Evolutionary conservation across 1,140 invertebrate species (phyloP).

Genomic region (Octopus sinensis): DNA sequence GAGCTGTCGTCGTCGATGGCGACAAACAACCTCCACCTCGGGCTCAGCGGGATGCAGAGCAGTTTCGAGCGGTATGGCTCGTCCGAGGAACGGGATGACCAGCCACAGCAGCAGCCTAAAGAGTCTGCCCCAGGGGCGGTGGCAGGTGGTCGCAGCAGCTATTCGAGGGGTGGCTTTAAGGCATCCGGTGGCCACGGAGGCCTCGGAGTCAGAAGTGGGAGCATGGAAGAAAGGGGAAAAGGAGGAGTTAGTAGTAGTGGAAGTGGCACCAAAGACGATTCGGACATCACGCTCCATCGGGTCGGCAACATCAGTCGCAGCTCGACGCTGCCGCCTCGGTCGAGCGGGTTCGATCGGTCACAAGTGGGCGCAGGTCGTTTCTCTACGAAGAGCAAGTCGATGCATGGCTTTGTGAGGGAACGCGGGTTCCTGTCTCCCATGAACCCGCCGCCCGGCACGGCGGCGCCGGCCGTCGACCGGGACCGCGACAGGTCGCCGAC

Average conservation of each 20-base stretch:
- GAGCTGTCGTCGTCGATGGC: slow-evolving; percentile 2
- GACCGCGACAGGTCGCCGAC: not conserved
- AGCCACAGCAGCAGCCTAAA: too few species aligned
- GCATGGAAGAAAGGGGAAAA: too few species aligned
- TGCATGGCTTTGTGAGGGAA: slow-evolving; percentile 5
- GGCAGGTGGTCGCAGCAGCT: too few species aligned
- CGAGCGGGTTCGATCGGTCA: slow-evolving; percentile 6
- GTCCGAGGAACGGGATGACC: not conserved
- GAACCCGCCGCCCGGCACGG: too few species aligned
- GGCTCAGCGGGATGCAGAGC: too few species aligned
- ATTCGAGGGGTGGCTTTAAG: too few species aligned
- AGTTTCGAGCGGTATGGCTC: not conserved
- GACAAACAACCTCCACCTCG: not conserved
- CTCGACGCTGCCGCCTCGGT: slow-evolving; percentile 6
- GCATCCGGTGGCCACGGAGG: not conserved
- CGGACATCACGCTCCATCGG: not conserved
- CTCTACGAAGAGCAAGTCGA: slow-evolving; percentile 3
- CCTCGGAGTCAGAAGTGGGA: not conserved
- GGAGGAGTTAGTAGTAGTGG: too few species aligned
- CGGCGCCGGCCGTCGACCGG: not conserved
- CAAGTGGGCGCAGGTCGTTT: not conserved
- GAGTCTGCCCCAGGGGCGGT: too few species aligned
- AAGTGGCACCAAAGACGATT: slow-evolving; percentile 11
- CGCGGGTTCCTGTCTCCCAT: not conserved
- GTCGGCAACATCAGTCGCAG: slow-evolving; percentile 3